phyloP scores from a whole-genome alignment of 1,140 invertebrate species.

The Tribolium castaneum region DNA sequence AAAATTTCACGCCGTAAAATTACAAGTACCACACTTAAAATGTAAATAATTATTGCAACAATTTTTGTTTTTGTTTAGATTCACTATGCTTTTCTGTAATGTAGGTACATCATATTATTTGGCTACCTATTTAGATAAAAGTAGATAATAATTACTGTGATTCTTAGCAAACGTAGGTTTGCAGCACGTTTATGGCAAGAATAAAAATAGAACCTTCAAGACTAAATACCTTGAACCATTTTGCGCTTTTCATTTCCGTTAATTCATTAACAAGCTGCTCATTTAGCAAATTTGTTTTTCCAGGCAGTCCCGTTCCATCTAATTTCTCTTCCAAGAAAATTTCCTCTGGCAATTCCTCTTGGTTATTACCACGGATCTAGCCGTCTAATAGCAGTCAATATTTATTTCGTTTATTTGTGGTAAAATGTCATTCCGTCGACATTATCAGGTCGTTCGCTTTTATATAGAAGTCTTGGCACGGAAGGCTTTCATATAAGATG shows the following conservation, averaged over 20 bases:
- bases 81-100: no score
- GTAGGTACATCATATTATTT: no score
- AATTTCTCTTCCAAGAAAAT: neutral
- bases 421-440: constrained; percentile 23
- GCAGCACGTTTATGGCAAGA: no score
- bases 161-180: no score
- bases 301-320: neutral
- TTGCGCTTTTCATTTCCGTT: neutral
- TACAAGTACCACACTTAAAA: no score
- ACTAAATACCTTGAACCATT: no score
- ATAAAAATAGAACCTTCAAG: no score
- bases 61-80: no score
- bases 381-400: constrained; percentile 8
- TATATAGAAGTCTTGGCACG: constrained; percentile 40
- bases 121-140: no score
- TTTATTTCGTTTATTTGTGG: constrained; percentile 33
- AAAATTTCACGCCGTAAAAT: no score
- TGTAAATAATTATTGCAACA: no score
- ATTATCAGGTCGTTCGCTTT: constrained; percentile 31
- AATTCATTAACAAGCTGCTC: neutral
- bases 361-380: constrained; percentile 7
- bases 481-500: constrained; percentile 56
- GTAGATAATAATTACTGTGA: no score
- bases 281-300: neutral
- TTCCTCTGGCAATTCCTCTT: neutral